Evolutionary conservation across 2,797 vertebrate genomes (phyloP).

Genomic region (Schizopygopsis malacanthus): DNA sequence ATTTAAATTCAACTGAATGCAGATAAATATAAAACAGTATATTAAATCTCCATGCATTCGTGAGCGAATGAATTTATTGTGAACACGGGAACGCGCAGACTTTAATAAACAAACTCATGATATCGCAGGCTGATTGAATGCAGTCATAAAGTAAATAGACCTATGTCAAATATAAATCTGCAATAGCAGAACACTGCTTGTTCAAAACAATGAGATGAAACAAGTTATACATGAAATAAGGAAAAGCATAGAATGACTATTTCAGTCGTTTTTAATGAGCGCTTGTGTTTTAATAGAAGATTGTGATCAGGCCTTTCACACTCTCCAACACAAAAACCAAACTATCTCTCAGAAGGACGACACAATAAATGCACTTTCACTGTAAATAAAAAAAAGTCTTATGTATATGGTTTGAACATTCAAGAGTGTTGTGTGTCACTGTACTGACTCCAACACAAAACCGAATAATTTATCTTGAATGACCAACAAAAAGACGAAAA

Average conservation of each 20-base stretch:
- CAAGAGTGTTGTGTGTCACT: not conserved
- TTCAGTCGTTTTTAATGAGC: constrained; percentile 7
- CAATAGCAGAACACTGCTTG: not conserved
- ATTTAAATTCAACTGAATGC: not conserved
- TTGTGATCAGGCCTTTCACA: constrained; percentile 2
- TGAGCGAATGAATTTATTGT: not conserved
- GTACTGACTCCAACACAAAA: not conserved
- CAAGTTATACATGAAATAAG: not conserved
- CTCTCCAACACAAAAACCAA: not conserved
- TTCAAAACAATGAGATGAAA: not conserved
- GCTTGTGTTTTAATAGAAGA: not conserved
- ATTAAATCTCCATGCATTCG: not conserved
- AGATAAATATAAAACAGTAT: not conserved
- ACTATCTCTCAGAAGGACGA: not conserved
- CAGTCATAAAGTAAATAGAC: not conserved
- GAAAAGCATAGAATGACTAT: not conserved
- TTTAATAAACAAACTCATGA: constrained; percentile 1
- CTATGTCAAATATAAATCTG: constrained; percentile 4
- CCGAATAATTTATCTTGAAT: not conserved
- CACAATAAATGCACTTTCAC: not conserved
- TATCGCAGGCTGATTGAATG: not conserved
- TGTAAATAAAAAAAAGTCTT: not conserved
- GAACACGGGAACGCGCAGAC: not conserved
- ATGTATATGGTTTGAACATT: not conserved
- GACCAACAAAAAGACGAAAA: constrained; percentile 1